phyloP scores from a whole-genome alignment of 2,113 vertebrate species.

The Channa maculata region DNA sequence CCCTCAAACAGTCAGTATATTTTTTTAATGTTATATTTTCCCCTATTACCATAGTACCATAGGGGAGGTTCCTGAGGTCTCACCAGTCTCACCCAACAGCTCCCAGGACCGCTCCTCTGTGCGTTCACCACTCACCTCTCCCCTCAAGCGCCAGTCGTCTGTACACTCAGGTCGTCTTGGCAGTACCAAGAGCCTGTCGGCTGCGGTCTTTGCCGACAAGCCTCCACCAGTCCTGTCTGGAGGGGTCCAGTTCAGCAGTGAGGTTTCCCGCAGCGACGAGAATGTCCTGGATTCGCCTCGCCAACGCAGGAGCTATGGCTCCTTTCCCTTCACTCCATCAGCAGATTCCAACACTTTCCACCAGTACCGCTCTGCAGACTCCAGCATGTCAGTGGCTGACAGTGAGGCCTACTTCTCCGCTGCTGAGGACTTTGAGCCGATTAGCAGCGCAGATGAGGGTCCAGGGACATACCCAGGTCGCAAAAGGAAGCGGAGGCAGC shows the following conservation, averaged over 20 bases:
- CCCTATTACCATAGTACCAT: slow-evolving; percentile 75
- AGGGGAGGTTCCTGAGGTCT: slow-evolving; percentile 84
- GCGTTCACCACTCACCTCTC: slow-evolving; percentile 92
- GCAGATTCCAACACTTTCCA: slow-evolving; percentile 97
- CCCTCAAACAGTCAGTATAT: neutral
- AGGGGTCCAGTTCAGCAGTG: slow-evolving; percentile 94
- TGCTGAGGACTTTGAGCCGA: slow-evolving; percentile 95
- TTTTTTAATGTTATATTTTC: neutral
- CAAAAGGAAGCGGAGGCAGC: slow-evolving; percentile 91
- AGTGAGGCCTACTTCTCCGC: slow-evolving; percentile 99
- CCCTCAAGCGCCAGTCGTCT: slow-evolving; percentile 91
- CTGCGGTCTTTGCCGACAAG: slow-evolving; percentile 93
- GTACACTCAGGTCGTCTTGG: slow-evolving; percentile 93
- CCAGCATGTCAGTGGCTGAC: slow-evolving; percentile 96
- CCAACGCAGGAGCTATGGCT: slow-evolving; percentile 95
- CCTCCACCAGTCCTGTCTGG: slow-evolving; percentile 83
- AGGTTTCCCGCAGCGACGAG: slow-evolving; percentile 95
- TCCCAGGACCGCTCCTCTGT: slow-evolving; percentile 86
- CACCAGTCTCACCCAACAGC: slow-evolving; percentile 86
- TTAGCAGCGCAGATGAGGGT: slow-evolving; percentile 95
- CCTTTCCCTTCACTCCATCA: slow-evolving; percentile 95
- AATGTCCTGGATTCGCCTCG: slow-evolving; percentile 95
- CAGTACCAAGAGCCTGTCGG: slow-evolving; percentile 95
- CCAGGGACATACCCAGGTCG: slow-evolving; percentile 97
- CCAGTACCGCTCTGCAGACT: slow-evolving; percentile 96